phyloP scores from a whole-genome alignment of 2,113 vertebrate species.

The Malurus alboscapulatus region DNA sequence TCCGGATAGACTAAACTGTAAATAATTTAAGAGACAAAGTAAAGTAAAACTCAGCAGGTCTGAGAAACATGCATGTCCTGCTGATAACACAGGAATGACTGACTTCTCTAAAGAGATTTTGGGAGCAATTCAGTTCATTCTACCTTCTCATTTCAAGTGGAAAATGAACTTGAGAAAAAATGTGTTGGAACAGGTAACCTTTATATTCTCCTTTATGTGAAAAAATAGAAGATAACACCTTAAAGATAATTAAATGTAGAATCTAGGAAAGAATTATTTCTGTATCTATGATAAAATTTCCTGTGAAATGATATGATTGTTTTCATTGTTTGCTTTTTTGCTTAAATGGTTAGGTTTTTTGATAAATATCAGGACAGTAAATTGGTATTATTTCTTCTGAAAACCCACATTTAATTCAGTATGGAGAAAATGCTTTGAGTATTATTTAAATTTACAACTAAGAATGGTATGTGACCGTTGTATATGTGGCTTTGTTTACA shows the following conservation, averaged over 20 bases:
- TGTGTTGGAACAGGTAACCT: not conserved
- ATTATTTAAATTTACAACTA: not conserved
- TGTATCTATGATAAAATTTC: slow-evolving; percentile 26
- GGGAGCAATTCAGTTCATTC: not conserved
- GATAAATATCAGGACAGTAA: not conserved
- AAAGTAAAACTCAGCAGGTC: not conserved
- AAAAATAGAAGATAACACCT: not conserved
- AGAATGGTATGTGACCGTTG: not conserved
- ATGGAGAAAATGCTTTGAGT: not conserved
- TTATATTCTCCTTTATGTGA: not conserved
- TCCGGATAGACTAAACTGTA: not conserved
- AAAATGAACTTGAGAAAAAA: not conserved
- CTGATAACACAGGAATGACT: not conserved
- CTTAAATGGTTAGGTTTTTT: rapidly evolving
- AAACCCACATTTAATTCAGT: not conserved
- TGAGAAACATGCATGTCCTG: not conserved
- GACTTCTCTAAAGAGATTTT: not conserved
- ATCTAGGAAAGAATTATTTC: not conserved
- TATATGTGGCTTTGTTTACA: not conserved
- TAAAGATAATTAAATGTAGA: not conserved
- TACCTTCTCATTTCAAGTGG: not conserved
- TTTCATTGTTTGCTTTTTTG: not conserved
- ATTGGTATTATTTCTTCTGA: not conserved
- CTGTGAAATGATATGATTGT: not conserved
- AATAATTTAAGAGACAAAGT: not conserved